phyloP scores from a whole-genome alignment of 37 sponge, comb jelly and placozoan species.

The Hexactinellida sp. region DNA sequence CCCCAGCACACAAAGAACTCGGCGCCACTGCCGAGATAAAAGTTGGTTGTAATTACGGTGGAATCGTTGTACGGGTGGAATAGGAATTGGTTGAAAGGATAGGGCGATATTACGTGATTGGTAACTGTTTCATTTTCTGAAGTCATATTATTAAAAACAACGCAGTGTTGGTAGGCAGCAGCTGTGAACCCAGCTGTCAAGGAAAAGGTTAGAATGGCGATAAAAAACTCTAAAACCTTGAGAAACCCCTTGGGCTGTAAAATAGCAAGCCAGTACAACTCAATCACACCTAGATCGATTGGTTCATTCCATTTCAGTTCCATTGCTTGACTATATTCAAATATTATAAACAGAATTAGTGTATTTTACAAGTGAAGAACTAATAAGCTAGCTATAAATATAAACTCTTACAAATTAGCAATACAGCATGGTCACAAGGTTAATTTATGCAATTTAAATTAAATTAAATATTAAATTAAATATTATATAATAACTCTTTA shows the following conservation, averaged over 20 bases:
- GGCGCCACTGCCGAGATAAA: neutral
- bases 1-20: conserved; percentile 59
- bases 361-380: too few relatives aligned
- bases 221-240: neutral
- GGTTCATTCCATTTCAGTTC: neutral
- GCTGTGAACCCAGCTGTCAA: neutral
- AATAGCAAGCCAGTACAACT: conserved; percentile 10
- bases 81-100: neutral
- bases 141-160: neutral
- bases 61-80: neutral
- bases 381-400: too few relatives aligned
- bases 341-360: too few relatives aligned
- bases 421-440: too few relatives aligned
- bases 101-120: neutral
- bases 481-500: too few relatives aligned
- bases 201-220: neutral
- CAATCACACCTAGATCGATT: conserved; percentile 7
- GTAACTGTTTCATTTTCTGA: neutral
- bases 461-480: too few relatives aligned
- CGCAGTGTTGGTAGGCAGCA: neutral
- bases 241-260: conserved; percentile 7
- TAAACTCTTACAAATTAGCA: too few relatives aligned
- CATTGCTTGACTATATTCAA: neutral
- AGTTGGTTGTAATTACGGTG: neutral
- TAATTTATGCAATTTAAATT: too few relatives aligned